Base-by-base conservation (phyloP, 1,140 invertebrate genomes). In the Vanessa atalanta region DNA sequence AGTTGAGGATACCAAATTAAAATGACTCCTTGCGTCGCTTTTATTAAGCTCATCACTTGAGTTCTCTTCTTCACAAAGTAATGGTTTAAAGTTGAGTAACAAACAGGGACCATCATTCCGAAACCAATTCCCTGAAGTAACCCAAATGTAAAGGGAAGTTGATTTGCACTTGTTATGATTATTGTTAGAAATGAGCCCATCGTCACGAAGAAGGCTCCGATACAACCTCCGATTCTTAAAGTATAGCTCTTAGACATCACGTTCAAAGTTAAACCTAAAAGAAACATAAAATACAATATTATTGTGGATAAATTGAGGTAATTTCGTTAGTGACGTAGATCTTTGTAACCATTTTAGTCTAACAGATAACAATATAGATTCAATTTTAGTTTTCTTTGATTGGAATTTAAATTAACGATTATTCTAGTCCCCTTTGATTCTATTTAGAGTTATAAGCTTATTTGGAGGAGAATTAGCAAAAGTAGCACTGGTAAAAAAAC, bases 51-150 rank as follows among this genome's bases (percentile, higher is more conserved):
- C 94, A 95, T 95, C 65, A 95, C 93, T 76, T 94, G 89, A 0
- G 94, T 94, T 69, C 94, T 93, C 72, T 93, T 94, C 69, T 90
- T 92, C 0, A 94, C 91, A 57, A 95, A 95, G 71, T 95, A 95
- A 31, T 86, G 83, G 74, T 95, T 95, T 47, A 95, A 89, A 0
- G 92, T 93, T 2, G 94, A 93, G 72, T 95, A 95, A 16, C 88
- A 89, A 7, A 94, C 93, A 26, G 94, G 94, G 50, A 95, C 90
- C 76, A 95, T 93, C 15, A 95, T 88, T 1, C 95, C 95, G 63
- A 95, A 94, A 16, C 94, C 89, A 16, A 91, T 87, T 61, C 94
- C 95, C 89, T 95, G 93, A 1, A 95, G 79, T 6, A 94, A 61
- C 50, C 95, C 95, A 79, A 94, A 95, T 4, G 94, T 93, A 3